Base-by-base conservation (phyloP, 2,797 vertebrate genomes). In the Fistularia tabacaria region DNA sequence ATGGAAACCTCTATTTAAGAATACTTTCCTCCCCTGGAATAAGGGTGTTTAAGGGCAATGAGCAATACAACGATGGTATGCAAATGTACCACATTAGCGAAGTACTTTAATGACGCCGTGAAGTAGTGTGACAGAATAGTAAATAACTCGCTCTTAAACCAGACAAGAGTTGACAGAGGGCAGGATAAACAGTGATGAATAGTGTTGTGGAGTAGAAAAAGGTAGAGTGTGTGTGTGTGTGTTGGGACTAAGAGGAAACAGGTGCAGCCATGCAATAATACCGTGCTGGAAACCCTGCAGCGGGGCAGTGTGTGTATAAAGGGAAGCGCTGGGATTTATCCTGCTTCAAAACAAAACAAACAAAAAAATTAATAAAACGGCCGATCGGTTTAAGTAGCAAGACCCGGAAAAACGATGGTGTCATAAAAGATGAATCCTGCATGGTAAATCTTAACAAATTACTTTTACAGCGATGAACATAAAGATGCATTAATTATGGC, bases 191-290 rank as follows among this genome's bases (percentile, higher is more conserved):
- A 39, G 44, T 38, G 52, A 51, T 42, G 59, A 54, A 58, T 15
- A 66, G 62, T 37, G 48, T 25, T 62, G 41, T 57, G 53, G 51
- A 66, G 76, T 60, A 77, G 78, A 85, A 48, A n/a, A 39, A 6
- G 74, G 50, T 61, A 50, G 60, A 75, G 49, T 7, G 47, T 57
- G 58, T 51, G 57, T 13, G 38, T 12, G 36, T 37, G 47, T 10
- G 37, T 25, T 49, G 67, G 74, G 87, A 82, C 76, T 45, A 64
- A 86, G 73, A 87, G 89, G 89, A 91, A 92, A 80, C 82, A 82
- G 85, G 82, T 83, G 80, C 84, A 82, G 85, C 85, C 79, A 77
- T 46, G 79, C 53, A 38, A 52, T 12, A 82, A 88, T 85, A 83
- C 58, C 66, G 73, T 73, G 10, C 53, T 71, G 79, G 81, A 80